These are phyloP conservation scores for Nephrotoma flavescens DNA, from an alignment of 2,888 invertebrate genomes.

Conservation along the genomic window DNA sequence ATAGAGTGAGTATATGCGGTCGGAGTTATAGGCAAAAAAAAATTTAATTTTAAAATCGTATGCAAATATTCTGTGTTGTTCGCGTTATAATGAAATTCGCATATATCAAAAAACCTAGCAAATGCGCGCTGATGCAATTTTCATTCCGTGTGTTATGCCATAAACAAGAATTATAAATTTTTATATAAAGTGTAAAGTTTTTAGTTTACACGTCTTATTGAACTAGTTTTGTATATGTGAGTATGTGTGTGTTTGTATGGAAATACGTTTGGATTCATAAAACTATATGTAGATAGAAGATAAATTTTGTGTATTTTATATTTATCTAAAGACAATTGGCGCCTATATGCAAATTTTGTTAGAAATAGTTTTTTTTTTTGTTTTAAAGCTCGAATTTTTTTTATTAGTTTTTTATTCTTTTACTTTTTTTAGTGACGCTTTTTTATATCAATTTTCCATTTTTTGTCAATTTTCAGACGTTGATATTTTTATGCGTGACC, in stretches of 20 bases:
- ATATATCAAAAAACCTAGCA: neutral
- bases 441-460: neutral
- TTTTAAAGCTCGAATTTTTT: neutral
- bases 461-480: neutral
- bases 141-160: neutral
- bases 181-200: neutral
- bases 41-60: neutral
- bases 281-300: neutral
- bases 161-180: neutral
- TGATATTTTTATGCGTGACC: constrained; percentile 4
- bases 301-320: neutral
- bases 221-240: neutral
- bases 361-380: neutral
- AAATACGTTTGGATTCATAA: neutral
- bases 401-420: neutral
- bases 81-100: neutral
- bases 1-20: too few relatives aligned
- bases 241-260: neutral
- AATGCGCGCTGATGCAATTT: neutral
- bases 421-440: constrained; percentile 1
- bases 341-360: neutral
- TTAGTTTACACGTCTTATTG: neutral
- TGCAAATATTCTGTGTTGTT: neutral
- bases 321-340: constrained; percentile 2
- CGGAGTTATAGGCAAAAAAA: neutral